A percentile compares a stretch with the other conserved stretches of the same genome.
Evolutionary conservation across 2,888 invertebrate species (phyloP).

Genomic region (Cantharis nigra): DNA sequence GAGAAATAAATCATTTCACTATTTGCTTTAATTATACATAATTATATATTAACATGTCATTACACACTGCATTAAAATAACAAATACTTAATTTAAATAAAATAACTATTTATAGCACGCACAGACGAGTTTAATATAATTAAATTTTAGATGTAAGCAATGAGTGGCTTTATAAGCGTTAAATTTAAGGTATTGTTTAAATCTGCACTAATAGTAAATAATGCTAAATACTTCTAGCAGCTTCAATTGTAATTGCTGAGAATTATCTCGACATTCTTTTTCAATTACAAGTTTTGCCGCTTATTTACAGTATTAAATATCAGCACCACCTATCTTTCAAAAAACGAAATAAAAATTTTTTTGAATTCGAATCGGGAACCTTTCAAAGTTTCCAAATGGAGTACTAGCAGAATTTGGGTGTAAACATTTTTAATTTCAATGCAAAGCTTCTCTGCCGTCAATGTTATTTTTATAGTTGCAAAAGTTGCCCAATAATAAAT

Average conservation of each 20-base stretch:
- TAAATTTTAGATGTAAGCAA: background rate
- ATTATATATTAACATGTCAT: conserved; percentile 1
- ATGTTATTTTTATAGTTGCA: background rate
- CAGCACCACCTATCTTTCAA: no score
- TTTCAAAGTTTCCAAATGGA: no score
- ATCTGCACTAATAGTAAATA: background rate
- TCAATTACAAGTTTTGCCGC: background rate
- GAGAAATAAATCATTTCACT: background rate
- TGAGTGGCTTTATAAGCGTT: background rate
- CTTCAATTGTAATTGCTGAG: background rate
- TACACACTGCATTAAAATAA: conserved; percentile 3
- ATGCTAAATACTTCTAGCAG: background rate
- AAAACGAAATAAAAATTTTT: no score
- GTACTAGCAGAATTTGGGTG: no score
- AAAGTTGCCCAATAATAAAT: background rate
- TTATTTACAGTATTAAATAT: no score
- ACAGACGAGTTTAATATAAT: background rate
- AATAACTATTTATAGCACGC: background rate
- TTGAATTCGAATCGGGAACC: no score
- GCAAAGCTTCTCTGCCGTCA: background rate
- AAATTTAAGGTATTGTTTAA: background rate
- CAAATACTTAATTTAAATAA: conserved; percentile 4
- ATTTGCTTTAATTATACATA: conserved; percentile 1
- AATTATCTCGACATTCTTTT: background rate
- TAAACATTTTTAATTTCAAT: background rate